These are phyloP conservation scores for Corynorhinus townsendii DNA, from an alignment of 2,113 vertebrate genomes.

Conservation along the genomic window DNA sequence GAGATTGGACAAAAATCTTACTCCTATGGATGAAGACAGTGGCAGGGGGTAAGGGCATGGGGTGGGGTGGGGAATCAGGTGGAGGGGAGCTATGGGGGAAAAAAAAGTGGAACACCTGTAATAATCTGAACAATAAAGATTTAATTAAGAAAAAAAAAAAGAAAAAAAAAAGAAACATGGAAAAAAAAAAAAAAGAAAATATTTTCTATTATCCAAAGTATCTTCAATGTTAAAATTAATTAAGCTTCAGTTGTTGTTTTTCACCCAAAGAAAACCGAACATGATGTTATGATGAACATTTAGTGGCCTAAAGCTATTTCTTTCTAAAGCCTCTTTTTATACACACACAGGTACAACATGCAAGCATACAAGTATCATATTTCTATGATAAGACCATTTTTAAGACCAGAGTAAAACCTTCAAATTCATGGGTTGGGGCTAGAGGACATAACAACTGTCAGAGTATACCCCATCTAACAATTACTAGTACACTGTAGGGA, in stretches of 20 bases:
- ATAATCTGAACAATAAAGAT: too few species aligned
- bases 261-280: background rate
- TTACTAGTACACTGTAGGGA: background rate
- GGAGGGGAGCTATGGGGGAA: too few species aligned
- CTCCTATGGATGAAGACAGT: too few species aligned
- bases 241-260: background rate
- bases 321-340: background rate
- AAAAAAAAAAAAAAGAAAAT: constrained; percentile 23
- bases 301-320: background rate
- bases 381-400: background rate
- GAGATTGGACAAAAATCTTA: too few species aligned
- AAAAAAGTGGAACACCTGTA: too few species aligned
- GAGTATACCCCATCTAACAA: background rate
- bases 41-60: too few species aligned
- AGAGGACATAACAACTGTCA: background rate
- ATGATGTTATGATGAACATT: background rate
- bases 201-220: background rate
- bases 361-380: background rate
- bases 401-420: background rate
- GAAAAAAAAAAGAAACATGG: too few species aligned
- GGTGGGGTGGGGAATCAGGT: too few species aligned
- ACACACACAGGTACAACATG: background rate
- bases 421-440: background rate
- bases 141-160: too few species aligned
- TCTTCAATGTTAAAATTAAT: background rate